These are phyloP conservation scores for Ovis aries DNA, from an alignment of 2,113 vertebrate species.

Conservation along the genomic window DNA sequence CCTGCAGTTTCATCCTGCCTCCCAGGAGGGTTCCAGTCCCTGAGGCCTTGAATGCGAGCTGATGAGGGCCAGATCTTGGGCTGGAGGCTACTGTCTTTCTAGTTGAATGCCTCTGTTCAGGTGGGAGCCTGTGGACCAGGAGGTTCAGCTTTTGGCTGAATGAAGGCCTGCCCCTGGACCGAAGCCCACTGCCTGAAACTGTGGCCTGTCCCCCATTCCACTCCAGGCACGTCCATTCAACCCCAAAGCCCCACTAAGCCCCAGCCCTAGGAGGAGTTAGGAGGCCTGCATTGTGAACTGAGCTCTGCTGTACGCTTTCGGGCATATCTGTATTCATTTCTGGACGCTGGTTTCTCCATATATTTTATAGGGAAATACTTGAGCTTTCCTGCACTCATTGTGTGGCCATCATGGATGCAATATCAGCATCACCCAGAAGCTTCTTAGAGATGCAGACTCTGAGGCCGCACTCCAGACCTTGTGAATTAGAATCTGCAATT, in stretches of 20 bases:
- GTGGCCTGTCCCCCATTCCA: not conserved
- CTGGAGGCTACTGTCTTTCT: not conserved
- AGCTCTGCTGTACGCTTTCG: not conserved
- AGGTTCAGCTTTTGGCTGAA: not conserved
- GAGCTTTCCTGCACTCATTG: not conserved
- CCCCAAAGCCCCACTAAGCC: not conserved
- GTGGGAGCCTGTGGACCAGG: not conserved
- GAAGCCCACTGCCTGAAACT: not conserved
- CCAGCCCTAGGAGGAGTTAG: not conserved
- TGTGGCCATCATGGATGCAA: no score
- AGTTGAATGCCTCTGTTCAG: not conserved
- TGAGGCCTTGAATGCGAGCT: not conserved
- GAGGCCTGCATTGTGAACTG: not conserved
- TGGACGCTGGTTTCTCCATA: not conserved
- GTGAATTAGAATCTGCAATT: not conserved
- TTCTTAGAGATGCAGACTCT: not conserved
- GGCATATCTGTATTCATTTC: not conserved
- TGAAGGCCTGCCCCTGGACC: not conserved
- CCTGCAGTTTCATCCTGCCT: not conserved
- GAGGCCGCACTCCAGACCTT: not conserved
- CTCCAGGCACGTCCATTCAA: not conserved
- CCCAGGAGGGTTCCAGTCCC: not conserved
- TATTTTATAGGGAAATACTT: not conserved
- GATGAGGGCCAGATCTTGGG: not conserved
- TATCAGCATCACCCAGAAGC: not conserved